phyloP scores from a whole-genome alignment of 2,797 vertebrate species.

The Enteromius thamalakanensis region DNA sequence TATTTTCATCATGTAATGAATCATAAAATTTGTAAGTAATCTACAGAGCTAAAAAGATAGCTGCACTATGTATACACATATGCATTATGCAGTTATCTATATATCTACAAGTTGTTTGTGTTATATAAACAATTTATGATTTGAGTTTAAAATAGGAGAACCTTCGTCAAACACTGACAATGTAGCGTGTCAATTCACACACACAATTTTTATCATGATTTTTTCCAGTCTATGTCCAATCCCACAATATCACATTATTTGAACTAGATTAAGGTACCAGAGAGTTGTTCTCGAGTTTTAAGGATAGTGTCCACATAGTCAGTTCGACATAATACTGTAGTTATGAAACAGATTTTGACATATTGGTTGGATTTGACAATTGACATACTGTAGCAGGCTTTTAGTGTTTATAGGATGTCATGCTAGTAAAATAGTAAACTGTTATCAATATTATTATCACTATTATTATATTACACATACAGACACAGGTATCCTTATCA shows the following conservation, averaged over 20 bases:
- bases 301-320: background rate
- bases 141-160: conserved; percentile 58
- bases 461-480: background rate
- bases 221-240: background rate
- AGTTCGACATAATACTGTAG: background rate
- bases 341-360: background rate
- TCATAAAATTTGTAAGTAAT: background rate
- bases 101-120: conserved; percentile 9
- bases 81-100: background rate
- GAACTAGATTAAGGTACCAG: conserved; percentile 19
- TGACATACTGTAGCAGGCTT: too few species aligned
- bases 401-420: background rate
- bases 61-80: background rate
- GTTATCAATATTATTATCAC: background rate
- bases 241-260: conserved; percentile 25
- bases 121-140: conserved; percentile 26
- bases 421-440: background rate
- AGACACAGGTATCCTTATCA: too few species aligned
- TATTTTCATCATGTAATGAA: background rate
- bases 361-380: background rate
- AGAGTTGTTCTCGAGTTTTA: conserved; percentile 41
- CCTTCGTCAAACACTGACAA: conserved; percentile 46
- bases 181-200: background rate
- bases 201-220: conserved; percentile 45
- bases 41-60: background rate